Conservation (phyloP, 1,140 invertebrate genomes). For the Eueides isabella region DNA sequence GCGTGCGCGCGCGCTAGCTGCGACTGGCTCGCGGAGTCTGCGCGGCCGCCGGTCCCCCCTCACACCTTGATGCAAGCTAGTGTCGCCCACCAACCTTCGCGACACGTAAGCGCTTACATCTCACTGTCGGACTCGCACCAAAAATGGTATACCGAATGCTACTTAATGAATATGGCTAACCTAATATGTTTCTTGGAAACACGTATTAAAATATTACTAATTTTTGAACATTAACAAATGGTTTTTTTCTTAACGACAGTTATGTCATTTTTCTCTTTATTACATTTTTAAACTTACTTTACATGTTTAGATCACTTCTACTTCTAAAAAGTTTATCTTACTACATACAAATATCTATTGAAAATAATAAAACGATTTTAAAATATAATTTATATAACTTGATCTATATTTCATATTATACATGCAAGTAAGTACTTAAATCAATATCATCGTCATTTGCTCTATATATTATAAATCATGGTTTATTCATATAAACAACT, state of each 20-base stretch:
- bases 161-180: constrained; percentile 48
- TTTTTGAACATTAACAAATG: neutral
- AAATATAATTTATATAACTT: neutral
- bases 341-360: too few relatives aligned
- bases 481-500: neutral
- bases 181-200: constrained; percentile 31
- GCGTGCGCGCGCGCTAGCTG: constrained; percentile 70
- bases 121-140: constrained; percentile 71
- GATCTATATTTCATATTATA: neutral
- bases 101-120: constrained; percentile 79
- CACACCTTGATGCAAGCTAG: constrained; percentile 55
- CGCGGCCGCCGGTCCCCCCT: constrained; percentile 55
- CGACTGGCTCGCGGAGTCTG: constrained; percentile 72
- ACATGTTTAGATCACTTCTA: too few relatives aligned
- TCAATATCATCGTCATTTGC: neutral
- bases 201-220: neutral
- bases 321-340: too few relatives aligned
- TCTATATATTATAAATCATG: neutral
- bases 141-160: constrained; percentile 73
- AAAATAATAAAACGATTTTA: too few relatives aligned
- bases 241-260: neutral
- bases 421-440: neutral
- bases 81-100: constrained; percentile 71
- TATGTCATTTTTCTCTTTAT: neutral
- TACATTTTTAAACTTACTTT: neutral